These are phyloP conservation scores for Hydrozoanthus tunicans DNA, from an alignment of 64 coral and sea anemone species.

Conservation along the genomic window DNA sequence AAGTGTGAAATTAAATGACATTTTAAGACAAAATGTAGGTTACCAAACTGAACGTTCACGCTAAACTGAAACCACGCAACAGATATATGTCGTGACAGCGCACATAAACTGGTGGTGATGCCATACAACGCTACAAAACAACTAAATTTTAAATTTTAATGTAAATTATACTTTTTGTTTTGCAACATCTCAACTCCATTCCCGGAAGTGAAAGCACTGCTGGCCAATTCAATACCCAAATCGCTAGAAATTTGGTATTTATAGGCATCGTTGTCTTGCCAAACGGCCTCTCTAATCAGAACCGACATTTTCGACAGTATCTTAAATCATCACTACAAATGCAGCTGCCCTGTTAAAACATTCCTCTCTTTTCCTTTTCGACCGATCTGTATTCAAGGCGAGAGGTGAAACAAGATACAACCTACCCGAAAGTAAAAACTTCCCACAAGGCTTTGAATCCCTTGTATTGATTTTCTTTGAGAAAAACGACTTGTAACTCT, in stretches of 20 bases:
- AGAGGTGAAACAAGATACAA: not conserved
- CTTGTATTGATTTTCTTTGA: not conserved
- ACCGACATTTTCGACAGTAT: not conserved
- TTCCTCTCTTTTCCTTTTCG: not conserved
- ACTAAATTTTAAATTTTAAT: conserved; percentile 3
- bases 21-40: too few species aligned
- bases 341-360: not conserved
- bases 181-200: not conserved
- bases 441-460: not conserved
- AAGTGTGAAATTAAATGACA: too few species aligned
- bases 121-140: too few species aligned
- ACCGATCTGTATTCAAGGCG: not conserved
- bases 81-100: too few species aligned
- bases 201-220: conserved; percentile 51
- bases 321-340: not conserved
- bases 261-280: not conserved
- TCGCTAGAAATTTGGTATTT: not conserved
- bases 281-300: not conserved
- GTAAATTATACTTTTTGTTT: conserved; percentile 11
- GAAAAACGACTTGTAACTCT: not conserved
- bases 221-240: too few species aligned
- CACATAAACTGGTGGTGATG: too few species aligned
- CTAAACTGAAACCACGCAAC: too few species aligned
- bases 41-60: too few species aligned
- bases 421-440: not conserved